phyloP scores from a whole-genome alignment of 2,888 invertebrate genomes.

The Drymonia ruficornis region DNA sequence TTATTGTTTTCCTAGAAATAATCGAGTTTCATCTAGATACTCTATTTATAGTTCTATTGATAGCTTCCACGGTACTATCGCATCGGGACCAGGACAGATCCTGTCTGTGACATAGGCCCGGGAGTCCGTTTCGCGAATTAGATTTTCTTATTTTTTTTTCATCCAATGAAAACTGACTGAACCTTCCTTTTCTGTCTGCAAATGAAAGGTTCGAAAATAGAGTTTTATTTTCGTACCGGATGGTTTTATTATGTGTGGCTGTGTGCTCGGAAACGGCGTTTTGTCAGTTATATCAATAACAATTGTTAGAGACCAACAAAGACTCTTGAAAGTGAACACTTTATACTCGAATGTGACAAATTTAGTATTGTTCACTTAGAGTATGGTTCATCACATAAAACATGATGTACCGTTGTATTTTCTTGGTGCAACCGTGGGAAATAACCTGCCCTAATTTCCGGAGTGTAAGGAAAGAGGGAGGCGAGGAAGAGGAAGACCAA shows the following conservation, averaged over 20 bases:
- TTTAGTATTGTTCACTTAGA: not conserved
- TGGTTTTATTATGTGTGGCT: slow-evolving; percentile 11
- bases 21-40: not conserved
- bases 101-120: slow-evolving; percentile 49
- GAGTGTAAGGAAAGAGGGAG: too few species aligned
- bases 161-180: slow-evolving; percentile 44
- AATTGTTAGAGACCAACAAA: not conserved
- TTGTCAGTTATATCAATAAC: not conserved
- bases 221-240: slow-evolving; percentile 29
- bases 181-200: slow-evolving; percentile 49
- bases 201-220: slow-evolving; percentile 40
- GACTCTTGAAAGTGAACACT: not conserved
- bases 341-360: not conserved
- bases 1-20: too few species aligned
- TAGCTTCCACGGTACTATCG: slow-evolving; percentile 29
- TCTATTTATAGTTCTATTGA: slow-evolving; percentile 8
- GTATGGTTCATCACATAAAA: too few species aligned
- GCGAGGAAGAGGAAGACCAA: too few species aligned
- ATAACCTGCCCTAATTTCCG: too few species aligned
- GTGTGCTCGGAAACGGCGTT: not conserved
- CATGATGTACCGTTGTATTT: too few species aligned
- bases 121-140: slow-evolving; percentile 48
- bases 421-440: too few species aligned
- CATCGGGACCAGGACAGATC: slow-evolving; percentile 34
- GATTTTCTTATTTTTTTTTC: slow-evolving; percentile 47